Evolutionary conservation across 2,797 vertebrate species (phyloP).

Genomic region (Mus caroli): DNA sequence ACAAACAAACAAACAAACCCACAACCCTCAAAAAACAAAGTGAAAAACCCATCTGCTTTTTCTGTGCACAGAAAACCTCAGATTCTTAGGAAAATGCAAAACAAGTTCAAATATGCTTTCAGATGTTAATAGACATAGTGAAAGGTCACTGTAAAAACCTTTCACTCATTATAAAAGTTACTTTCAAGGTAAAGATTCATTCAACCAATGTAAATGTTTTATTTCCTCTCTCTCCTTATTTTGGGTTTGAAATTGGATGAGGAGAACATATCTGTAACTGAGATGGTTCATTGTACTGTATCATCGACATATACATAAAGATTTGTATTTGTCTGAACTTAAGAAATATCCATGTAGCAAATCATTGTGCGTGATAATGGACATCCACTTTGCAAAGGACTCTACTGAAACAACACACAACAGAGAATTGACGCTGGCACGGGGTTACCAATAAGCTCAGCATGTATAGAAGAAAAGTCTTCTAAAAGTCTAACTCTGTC

Average conservation of each 20-base stretch:
- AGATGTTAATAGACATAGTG: neutral
- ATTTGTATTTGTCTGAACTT: conserved; percentile 27
- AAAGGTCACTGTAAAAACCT: neutral
- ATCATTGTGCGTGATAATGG: neutral
- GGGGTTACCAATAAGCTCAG: neutral
- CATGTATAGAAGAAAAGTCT: neutral
- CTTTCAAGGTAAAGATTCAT: conserved; percentile 2
- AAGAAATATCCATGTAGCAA: neutral
- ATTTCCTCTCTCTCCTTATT: neutral
- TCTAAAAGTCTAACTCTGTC: neutral
- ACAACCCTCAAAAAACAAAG: conserved; percentile 46
- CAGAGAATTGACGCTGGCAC: neutral
- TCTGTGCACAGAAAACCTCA: conserved; percentile 74
- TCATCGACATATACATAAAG: neutral
- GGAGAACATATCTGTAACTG: neutral
- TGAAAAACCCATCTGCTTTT: conserved; percentile 79
- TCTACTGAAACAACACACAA: neutral
- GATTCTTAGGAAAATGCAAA: conserved; percentile 15
- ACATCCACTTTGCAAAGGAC: conserved; percentile 3
- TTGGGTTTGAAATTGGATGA: conserved; percentile 33
- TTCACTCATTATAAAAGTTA: conserved; percentile 60
- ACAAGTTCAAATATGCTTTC: neutral
- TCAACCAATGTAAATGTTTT: conserved; percentile 7
- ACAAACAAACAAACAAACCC: conserved; percentile 66
- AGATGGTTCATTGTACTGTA: conserved; percentile 7